phyloP scores from a whole-genome alignment of 1,140 invertebrate species.

The Dryas iulia region DNA sequence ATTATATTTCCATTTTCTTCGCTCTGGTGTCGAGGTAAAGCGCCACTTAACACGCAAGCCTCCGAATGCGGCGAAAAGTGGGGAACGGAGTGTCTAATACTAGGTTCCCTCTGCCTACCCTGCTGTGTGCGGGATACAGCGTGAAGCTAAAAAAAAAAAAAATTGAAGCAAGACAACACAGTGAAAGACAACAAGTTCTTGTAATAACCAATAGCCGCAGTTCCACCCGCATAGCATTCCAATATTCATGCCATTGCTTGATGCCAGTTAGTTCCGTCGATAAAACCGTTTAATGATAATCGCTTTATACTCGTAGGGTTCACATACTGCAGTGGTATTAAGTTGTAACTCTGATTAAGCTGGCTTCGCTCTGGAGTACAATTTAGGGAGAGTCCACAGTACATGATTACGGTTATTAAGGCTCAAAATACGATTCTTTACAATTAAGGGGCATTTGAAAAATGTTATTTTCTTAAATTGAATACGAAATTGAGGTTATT shows the following conservation, averaged over 20 bases:
- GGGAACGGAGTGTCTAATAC: too few species aligned
- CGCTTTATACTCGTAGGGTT: not conserved
- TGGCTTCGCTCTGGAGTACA: not conserved
- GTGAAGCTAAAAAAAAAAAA: not conserved
- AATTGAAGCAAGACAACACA: not conserved
- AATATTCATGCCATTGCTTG: not conserved
- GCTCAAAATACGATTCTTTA: not conserved
- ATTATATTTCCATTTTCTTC: too few species aligned
- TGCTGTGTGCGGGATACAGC: too few species aligned
- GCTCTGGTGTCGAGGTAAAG: too few species aligned
- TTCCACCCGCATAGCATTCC: not conserved
- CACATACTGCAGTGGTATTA: not conserved
- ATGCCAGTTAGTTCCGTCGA: not conserved
- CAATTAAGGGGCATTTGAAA: too few species aligned
- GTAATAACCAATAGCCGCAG: not conserved
- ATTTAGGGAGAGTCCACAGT: not conserved
- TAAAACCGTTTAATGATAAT: not conserved
- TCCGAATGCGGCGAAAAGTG: too few species aligned
- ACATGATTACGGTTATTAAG: not conserved
- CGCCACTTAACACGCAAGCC: too few species aligned
- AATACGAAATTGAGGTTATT: too few species aligned
- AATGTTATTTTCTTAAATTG: too few species aligned
- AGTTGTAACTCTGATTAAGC: constrained; percentile 1
- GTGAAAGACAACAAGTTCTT: not conserved
- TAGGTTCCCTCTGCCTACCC: too few species aligned